Evolutionary conservation across 2,113 vertebrate species (phyloP).

Genomic region (Probosciger aterrimus): DNA sequence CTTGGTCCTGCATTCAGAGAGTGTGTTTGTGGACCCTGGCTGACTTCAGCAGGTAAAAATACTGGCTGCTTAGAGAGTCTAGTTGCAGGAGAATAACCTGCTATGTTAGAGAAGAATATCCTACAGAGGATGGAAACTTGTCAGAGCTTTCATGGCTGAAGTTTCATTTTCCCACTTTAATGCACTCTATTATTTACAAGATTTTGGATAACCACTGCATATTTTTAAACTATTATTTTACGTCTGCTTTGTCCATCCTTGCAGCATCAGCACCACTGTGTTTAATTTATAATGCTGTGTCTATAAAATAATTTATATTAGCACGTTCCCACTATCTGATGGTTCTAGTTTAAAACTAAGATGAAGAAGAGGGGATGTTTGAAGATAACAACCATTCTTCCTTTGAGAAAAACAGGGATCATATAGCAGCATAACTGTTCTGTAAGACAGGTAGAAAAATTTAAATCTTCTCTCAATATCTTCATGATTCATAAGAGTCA

Average conservation of each 20-base stretch:
- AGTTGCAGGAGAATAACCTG: neutral
- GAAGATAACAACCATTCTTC: neutral
- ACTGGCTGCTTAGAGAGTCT: neutral
- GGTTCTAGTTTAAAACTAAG: neutral
- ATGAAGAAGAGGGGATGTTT: neutral
- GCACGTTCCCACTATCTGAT: neutral
- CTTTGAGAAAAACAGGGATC: neutral
- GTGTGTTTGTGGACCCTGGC: neutral
- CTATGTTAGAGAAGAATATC: neutral
- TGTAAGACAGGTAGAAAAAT: neutral
- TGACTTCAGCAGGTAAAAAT: neutral
- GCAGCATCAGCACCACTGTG: neutral
- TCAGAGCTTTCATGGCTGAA: neutral
- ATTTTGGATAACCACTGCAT: neutral
- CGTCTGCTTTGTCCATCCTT: neutral
- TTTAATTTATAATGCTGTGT: neutral
- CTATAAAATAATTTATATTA: neutral
- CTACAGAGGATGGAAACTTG: neutral
- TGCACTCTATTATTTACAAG: neutral
- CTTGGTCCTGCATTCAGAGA: neutral
- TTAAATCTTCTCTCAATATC: neutral
- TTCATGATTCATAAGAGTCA: neutral
- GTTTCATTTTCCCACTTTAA: neutral
- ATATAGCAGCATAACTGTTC: neutral
- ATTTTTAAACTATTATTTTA: neutral